These are phyloP conservation scores for Sakesphorus luctuosus DNA, from an alignment of 2,113 vertebrate species.

Conservation along the genomic window DNA sequence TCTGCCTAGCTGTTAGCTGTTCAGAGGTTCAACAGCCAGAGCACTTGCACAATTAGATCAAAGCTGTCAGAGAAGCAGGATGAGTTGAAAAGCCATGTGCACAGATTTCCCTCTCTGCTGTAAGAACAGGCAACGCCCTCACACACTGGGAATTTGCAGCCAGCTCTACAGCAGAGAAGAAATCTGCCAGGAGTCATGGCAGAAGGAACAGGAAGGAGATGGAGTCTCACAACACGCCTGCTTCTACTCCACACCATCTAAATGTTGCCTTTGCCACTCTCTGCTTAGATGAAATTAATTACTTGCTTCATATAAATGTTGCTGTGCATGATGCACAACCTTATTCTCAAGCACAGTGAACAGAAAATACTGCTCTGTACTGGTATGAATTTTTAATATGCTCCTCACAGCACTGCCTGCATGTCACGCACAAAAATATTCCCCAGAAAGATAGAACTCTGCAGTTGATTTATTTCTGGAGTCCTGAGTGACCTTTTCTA, in stretches of 20 bases:
- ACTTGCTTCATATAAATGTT: slow-evolving; percentile 3
- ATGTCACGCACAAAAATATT: slow-evolving; percentile 12
- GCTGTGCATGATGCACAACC: background rate
- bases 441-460: background rate
- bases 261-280: background rate
- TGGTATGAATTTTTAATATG: slow-evolving; percentile 47
- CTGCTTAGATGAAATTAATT: background rate
- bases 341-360: background rate
- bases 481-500: background rate
- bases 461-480: background rate
- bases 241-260: background rate
- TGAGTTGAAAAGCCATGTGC: background rate
- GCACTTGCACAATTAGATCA: background rate
- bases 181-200: background rate
- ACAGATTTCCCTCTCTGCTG: background rate
- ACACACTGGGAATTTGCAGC: background rate
- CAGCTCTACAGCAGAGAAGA: background rate
- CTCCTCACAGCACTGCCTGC: background rate
- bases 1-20: background rate
- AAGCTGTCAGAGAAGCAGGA: background rate
- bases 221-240: background rate
- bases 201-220: background rate
- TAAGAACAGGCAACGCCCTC: background rate
- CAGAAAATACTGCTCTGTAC: background rate
- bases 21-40: background rate